phyloP scores from a whole-genome alignment of 2,888 invertebrate genomes.

The Pachycephus smyrnensis region DNA sequence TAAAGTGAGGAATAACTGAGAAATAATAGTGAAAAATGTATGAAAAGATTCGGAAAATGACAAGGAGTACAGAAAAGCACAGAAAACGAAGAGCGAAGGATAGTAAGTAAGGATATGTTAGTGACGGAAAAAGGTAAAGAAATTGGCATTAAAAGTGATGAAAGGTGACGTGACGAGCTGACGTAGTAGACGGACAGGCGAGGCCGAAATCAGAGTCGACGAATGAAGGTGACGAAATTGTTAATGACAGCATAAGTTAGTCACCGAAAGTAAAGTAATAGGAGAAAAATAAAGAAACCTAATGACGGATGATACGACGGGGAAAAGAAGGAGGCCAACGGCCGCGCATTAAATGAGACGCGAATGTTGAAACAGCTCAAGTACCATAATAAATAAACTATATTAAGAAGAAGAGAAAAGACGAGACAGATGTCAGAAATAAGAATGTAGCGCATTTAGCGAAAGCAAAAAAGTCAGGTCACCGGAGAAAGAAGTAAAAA shows the following conservation, averaged over 20 bases:
- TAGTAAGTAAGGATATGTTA: conserved; percentile 26
- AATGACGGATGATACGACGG: background rate
- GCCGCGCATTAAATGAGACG: background rate
- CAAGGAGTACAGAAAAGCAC: conserved; percentile 6
- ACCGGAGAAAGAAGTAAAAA: too few species aligned
- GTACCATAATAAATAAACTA: background rate
- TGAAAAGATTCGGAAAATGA: background rate
- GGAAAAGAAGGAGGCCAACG: background rate
- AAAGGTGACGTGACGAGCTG: background rate
- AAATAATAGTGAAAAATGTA: background rate
- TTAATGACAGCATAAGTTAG: conserved; percentile 20
- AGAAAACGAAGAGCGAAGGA: conserved; percentile 29
- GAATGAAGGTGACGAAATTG: conserved; percentile 1
- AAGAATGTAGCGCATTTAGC: too few species aligned
- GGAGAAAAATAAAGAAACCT: conserved; percentile 43
- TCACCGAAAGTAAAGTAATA: conserved; percentile 34
- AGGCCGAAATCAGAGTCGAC: background rate
- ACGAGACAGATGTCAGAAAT: too few species aligned
- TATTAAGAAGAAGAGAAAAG: background rate
- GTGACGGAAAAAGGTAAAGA: background rate
- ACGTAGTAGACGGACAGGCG: background rate
- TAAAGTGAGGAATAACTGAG: background rate
- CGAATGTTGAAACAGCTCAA: background rate
- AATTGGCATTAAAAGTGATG: background rate
- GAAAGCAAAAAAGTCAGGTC: too few species aligned